phyloP scores from a whole-genome alignment of 2,888 invertebrate genomes.

The Pseudococcus longispinus region DNA sequence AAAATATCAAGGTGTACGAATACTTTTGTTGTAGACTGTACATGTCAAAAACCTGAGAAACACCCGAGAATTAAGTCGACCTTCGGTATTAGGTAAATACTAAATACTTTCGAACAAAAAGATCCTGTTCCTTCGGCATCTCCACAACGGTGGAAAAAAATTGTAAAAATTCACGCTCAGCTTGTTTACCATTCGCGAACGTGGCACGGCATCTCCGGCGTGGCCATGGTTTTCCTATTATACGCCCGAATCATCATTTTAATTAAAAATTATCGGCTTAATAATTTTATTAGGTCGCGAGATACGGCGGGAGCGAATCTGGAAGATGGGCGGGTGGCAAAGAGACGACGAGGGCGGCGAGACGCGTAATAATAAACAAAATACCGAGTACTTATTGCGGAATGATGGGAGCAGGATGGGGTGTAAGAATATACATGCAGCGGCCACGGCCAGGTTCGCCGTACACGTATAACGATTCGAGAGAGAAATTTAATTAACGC shows the following conservation, averaged over 20 bases:
- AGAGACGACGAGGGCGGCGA: neutral
- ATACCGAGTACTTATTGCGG: neutral
- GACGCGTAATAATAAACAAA: neutral
- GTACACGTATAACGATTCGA: neutral
- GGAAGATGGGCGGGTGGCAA: too few relatives aligned
- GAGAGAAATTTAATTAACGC: constrained; percentile 11
- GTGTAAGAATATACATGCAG: neutral
- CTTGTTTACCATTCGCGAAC: neutral
- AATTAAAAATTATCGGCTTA: constrained; percentile 25
- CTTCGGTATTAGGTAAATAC: neutral
- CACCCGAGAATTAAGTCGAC: too few relatives aligned
- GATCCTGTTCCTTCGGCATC: neutral
- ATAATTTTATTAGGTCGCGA: neutral
- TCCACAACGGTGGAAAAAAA: neutral
- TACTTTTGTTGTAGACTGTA: too few relatives aligned
- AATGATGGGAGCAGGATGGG: neutral
- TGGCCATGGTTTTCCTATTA: neutral
- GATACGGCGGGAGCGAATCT: neutral
- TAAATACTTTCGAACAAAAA: neutral
- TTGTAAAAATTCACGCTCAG: constrained; percentile 10
- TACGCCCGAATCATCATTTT: neutral
- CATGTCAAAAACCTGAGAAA: too few relatives aligned
- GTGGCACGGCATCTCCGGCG: neutral
- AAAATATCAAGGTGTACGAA: too few relatives aligned
- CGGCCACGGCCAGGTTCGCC: neutral